Evolutionary conservation across 2,797 vertebrate species (phyloP).

Genomic region (Poecilia wingei): DNA sequence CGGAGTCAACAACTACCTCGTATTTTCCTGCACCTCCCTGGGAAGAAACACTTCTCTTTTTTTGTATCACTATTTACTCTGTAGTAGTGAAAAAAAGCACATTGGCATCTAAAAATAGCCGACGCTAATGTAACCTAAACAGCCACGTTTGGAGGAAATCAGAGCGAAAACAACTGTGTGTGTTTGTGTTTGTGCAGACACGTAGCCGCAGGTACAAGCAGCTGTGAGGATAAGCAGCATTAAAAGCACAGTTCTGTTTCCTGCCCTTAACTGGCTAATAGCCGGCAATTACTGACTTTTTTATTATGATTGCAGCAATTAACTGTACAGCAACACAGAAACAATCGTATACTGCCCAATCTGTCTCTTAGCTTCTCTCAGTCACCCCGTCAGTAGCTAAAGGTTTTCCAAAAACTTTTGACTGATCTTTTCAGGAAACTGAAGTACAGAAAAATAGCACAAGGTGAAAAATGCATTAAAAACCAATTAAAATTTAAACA

Average conservation of each 20-base stretch:
- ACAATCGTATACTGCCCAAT: constrained; percentile 29
- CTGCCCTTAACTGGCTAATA: constrained; percentile 74
- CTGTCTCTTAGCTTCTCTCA: constrained; percentile 12
- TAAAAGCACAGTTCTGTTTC: constrained; percentile 75
- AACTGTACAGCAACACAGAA: constrained; percentile 58
- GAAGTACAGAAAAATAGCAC: neutral
- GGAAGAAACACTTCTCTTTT: constrained; percentile 48
- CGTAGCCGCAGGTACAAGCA: constrained; percentile 56
- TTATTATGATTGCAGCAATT: constrained; percentile 77
- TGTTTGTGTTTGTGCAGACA: constrained; percentile 38
- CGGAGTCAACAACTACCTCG: constrained; percentile 36
- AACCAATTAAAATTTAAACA: neutral
- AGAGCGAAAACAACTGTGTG: constrained; percentile 46
- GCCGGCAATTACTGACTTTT: constrained; percentile 72
- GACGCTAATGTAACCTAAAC: constrained; percentile 39
- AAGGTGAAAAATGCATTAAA: neutral
- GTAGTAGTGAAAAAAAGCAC: constrained; percentile 55
- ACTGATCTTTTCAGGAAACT: neutral
- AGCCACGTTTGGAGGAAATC: constrained; percentile 45
- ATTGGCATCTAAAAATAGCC: constrained; percentile 66
- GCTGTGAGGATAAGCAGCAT: constrained; percentile 45
- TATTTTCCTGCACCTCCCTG: constrained; percentile 37
- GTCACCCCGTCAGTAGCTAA: constrained; percentile 14
- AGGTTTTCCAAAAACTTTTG: neutral
- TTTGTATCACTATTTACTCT: constrained; percentile 59